These are phyloP conservation scores for Struthio camelus DNA, from an alignment of 2,113 vertebrate species.

Conservation along the genomic window DNA sequence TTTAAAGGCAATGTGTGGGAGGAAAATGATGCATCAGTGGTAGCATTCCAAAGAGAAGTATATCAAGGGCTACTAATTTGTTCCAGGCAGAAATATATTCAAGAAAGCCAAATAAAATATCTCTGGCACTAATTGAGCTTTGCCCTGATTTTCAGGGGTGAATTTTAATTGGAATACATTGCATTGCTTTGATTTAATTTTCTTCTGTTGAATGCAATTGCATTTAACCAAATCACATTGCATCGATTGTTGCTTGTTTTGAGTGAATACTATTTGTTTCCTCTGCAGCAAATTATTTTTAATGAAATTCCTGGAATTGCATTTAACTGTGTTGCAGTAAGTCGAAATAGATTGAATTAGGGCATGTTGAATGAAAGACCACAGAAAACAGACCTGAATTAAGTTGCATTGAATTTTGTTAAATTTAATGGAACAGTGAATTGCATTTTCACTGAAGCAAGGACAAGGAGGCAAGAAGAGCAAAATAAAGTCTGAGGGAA, in stretches of 20 bases:
- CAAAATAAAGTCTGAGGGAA: not conserved
- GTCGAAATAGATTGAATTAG: conserved; percentile 52
- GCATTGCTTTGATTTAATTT: conserved; percentile 51
- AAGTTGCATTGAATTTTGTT: conserved; percentile 24
- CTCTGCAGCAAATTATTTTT: conserved; percentile 48
- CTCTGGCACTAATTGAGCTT: conserved; percentile 34
- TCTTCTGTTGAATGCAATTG: not conserved
- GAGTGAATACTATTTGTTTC: conserved; percentile 27
- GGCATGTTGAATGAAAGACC: not conserved
- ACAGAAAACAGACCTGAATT: conserved; percentile 27
- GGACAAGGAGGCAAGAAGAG: not conserved
- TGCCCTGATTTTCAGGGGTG: conserved; percentile 1
- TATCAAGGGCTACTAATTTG: not conserved
- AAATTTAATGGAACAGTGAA: conserved; percentile 30
- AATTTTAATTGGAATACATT: conserved; percentile 40
- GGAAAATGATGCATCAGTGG: not conserved
- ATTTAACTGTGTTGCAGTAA: conserved; percentile 37
- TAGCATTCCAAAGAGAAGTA: not conserved
- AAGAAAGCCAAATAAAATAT: conserved; percentile 32
- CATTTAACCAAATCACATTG: conserved; percentile 50
- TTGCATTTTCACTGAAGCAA: conserved; percentile 2
- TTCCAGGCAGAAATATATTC: not conserved
- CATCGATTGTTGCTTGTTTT: conserved; percentile 39
- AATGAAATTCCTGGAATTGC: conserved; percentile 60
- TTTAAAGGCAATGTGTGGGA: not conserved